Conservation (phyloP, 2,888 invertebrate genomes). For the Meiosimyza platycephala region DNA sequence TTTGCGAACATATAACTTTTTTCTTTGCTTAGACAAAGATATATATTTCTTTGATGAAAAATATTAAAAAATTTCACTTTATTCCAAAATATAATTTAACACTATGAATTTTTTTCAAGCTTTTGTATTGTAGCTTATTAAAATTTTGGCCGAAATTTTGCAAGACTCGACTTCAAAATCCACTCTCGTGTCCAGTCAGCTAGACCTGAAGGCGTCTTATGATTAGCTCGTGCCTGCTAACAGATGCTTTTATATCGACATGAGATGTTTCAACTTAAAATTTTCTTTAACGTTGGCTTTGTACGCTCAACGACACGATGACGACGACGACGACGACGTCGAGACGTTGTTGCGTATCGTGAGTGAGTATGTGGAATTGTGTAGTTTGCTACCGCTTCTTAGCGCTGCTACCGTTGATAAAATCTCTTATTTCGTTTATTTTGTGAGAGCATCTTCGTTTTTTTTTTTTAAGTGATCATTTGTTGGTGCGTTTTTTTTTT, state of each 20-base stretch:
- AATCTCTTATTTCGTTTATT: not conserved
- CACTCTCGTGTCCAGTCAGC: conserved; percentile 64
- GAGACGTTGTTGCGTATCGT: not conserved
- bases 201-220: conserved; percentile 69
- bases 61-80: conserved; percentile 11
- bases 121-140: conserved; percentile 34
- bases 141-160: conserved; percentile 47
- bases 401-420: too few relatives aligned
- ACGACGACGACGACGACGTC: not conserved
- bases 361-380: too few relatives aligned
- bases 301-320: not conserved
- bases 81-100: conserved; percentile 5
- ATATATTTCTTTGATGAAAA: conserved; percentile 38
- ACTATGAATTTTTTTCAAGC: conserved; percentile 13
- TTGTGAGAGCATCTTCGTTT: not conserved
- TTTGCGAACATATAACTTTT: conserved; percentile 50
- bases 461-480: not conserved
- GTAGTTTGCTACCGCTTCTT: too few relatives aligned
- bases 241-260: conserved; percentile 63
- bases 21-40: conserved; percentile 53
- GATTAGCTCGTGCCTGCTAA: conserved; percentile 60
- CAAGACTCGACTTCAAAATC: conserved; percentile 60
- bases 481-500: too few relatives aligned
- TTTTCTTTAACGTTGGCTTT: too few relatives aligned
- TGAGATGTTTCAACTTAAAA: not conserved